Percentiles rank a stretch among this genome's conserved stretches.
Evolutionary conservation across 2,113 vertebrate genomes (phyloP).

Genomic region (Megatriorchis doriae): DNA sequence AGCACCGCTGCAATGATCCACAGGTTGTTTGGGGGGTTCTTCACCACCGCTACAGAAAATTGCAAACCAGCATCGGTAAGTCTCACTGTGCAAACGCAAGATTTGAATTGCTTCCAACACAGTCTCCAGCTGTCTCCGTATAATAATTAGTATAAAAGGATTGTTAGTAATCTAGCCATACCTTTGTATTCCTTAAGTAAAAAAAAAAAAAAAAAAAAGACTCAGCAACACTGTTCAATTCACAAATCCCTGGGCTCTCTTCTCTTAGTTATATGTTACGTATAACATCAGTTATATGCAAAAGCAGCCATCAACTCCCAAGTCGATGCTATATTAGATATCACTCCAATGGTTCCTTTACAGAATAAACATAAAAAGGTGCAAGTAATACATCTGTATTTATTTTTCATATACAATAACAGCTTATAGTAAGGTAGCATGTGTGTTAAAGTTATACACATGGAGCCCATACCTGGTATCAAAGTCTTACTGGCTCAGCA

Average conservation of each 20-base stretch:
- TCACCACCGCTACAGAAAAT: constrained; percentile 85
- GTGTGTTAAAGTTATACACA: not conserved
- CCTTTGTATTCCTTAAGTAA: not conserved
- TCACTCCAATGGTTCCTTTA: not conserved
- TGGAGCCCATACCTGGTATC: not conserved
- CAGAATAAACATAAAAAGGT: not conserved
- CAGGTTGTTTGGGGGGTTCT: constrained; percentile 96
- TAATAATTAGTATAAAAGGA: not conserved
- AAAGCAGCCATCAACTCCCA: not conserved
- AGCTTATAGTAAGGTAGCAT: not conserved
- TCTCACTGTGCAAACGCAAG: not conserved
- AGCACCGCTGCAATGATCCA: constrained; percentile 97
- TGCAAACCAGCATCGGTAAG: not conserved
- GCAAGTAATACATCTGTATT: not conserved
- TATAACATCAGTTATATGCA: not conserved
- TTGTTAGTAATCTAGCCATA: not conserved
- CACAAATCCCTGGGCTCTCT: not conserved
- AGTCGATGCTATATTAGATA: not conserved
- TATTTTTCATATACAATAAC: not conserved
- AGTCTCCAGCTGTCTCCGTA: not conserved
- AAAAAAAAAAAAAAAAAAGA: not conserved
- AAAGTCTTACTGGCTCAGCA: not conserved
- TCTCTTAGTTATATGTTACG: not conserved
- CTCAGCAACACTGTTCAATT: not conserved
- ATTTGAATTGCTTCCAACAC: not conserved